Percentiles rank a stretch among this genome's conserved stretches.
These are phyloP conservation scores for Fratercula arctica DNA, from an alignment of 2,797 vertebrate species.

Conservation along the genomic window DNA sequence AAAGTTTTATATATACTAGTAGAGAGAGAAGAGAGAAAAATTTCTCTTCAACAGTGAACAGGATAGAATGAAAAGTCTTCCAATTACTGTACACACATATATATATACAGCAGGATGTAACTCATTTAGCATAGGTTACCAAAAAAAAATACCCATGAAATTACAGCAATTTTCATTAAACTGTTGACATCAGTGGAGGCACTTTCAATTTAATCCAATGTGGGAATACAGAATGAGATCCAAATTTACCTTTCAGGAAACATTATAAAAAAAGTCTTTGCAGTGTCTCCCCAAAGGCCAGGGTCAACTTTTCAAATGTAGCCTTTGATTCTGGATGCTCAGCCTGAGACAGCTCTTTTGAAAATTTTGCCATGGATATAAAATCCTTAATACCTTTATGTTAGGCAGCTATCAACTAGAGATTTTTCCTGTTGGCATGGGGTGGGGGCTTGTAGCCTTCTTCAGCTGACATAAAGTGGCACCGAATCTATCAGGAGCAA, in stretches of 20 bases:
- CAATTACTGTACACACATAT: background rate
- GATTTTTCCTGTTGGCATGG: background rate
- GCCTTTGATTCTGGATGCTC: slow-evolving; percentile 31
- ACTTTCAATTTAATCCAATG: slow-evolving; percentile 2
- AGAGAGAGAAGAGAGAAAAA: slow-evolving; percentile 60
- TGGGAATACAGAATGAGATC: slow-evolving; percentile 43
- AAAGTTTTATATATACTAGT: slow-evolving; percentile 45
- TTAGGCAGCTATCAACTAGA: background rate
- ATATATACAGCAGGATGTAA: background rate
- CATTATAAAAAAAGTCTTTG: slow-evolving; percentile 3
- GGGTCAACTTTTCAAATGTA: slow-evolving; percentile 53
- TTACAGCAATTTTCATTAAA: slow-evolving; percentile 53
- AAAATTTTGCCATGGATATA: slow-evolving; percentile 45
- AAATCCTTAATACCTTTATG: slow-evolving; percentile 22
- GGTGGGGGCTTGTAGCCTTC: background rate
- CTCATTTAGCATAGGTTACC: background rate
- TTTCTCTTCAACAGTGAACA: slow-evolving; percentile 3
- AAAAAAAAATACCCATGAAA: background rate
- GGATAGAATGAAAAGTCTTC: slow-evolving; percentile 47
- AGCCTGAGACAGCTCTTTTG: slow-evolving; percentile 13
- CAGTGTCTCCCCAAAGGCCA: slow-evolving; percentile 25
- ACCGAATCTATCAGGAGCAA: background rate
- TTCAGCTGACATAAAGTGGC: background rate
- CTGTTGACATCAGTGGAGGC: slow-evolving; percentile 20
- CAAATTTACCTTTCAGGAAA: slow-evolving; percentile 55